Evolutionary conservation across 2,797 vertebrate species (phyloP).

Genomic region (Pseudotriccus pelzelni): DNA sequence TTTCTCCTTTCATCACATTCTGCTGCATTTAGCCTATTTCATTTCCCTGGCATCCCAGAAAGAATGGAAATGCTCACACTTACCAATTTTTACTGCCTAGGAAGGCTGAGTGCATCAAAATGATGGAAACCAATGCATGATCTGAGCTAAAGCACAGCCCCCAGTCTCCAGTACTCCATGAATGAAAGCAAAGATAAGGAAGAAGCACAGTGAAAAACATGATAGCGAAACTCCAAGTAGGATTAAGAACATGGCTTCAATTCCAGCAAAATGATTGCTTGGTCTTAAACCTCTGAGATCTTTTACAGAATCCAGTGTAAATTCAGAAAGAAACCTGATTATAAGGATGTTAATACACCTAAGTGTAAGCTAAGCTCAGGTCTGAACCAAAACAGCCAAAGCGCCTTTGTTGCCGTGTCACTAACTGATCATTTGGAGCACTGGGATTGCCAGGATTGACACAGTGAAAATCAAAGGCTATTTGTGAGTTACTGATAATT

Average conservation of each 20-base stretch:
- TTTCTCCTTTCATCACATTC: not conserved
- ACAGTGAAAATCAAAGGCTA: slow-evolving; percentile 55
- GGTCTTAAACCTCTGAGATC: slow-evolving; percentile 9
- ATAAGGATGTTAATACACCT: slow-evolving; percentile 57
- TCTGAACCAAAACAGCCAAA: slow-evolving; percentile 33
- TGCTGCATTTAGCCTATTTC: not conserved
- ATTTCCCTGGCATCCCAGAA: not conserved
- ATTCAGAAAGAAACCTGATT: slow-evolving; percentile 65
- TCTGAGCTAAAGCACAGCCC: not conserved
- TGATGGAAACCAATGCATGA: not conserved
- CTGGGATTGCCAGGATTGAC: slow-evolving; percentile 51
- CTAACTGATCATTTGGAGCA: slow-evolving; percentile 66
- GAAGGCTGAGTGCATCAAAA: not conserved
- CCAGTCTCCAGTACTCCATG: not conserved
- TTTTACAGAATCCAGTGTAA: slow-evolving; percentile 39
- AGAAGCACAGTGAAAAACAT: not conserved
- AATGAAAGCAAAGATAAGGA: not conserved
- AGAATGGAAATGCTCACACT: not conserved
- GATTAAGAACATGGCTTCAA: not conserved
- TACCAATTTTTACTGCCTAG: not conserved
- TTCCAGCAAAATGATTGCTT: slow-evolving; percentile 1
- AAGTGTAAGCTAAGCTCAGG: slow-evolving; percentile 31
- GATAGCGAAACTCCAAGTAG: not conserved
- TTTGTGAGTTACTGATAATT: slow-evolving; percentile 52
- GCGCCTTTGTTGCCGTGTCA: slow-evolving; percentile 21